phyloP scores from a whole-genome alignment of 2,113 vertebrate genomes.

The Porphyrio hochstetteri region DNA sequence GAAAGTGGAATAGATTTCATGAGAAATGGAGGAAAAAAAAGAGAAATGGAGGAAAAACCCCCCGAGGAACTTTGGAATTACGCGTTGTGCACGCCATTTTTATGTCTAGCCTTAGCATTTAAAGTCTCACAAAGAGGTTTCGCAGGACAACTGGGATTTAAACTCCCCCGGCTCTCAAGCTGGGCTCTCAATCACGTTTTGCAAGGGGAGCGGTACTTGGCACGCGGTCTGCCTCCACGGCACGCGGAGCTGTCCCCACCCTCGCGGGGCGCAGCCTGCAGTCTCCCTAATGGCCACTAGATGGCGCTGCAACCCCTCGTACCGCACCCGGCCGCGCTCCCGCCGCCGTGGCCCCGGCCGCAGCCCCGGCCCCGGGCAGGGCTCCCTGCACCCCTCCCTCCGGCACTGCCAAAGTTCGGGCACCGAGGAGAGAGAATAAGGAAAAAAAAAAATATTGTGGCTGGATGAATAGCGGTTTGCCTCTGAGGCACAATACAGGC shows the following conservation, averaged over 20 bases:
- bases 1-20: not conserved
- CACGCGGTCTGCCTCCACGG: rapidly evolving
- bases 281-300: not conserved
- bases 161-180: rapidly evolving
- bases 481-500: not conserved
- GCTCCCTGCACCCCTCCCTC: too few relatives aligned
- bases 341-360: too few relatives aligned
- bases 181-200: rapidly evolving
- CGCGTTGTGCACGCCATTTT: rapidly evolving
- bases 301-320: constrained; percentile 66
- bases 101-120: rapidly evolving
- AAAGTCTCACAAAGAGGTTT: not conserved
- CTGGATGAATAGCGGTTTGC: not conserved
- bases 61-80: not conserved
- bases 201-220: rapidly evolving
- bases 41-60: too few relatives aligned
- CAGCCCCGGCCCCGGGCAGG: not conserved
- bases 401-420: not conserved
- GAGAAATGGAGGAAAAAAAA: not conserved
- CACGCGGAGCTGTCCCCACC: not conserved
- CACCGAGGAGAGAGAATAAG: not conserved
- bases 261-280: not conserved
- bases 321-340: not conserved
- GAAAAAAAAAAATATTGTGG: too few relatives aligned
- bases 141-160: rapidly evolving